Conservation (phyloP, 2,113 vertebrate genomes). For the Cinclus cinclus region DNA sequence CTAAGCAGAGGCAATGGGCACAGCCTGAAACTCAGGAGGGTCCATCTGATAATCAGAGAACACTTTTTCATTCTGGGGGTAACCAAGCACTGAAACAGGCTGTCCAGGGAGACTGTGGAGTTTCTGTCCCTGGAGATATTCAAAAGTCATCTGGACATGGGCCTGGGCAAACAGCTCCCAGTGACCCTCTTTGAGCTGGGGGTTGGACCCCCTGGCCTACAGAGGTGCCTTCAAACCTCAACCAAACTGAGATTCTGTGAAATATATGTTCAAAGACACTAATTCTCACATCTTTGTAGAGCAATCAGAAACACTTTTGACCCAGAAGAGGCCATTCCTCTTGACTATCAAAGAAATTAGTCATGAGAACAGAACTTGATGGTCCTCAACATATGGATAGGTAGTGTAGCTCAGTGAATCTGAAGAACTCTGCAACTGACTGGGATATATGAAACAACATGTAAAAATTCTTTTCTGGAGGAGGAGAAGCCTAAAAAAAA, state of each 20-base stretch:
- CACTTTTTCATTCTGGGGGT: not conserved
- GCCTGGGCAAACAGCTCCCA: not conserved
- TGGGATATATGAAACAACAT: not conserved
- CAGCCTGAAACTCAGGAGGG: not conserved
- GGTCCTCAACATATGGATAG: not conserved
- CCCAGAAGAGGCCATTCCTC: not conserved
- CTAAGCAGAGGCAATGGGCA: not conserved
- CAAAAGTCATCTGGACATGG: not conserved
- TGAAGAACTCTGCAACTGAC: not conserved
- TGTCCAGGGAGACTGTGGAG: not conserved
- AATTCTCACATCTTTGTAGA: not conserved
- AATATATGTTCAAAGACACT: not conserved
- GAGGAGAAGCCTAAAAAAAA: not conserved
- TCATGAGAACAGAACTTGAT: not conserved
- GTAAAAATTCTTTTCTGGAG: not conserved
- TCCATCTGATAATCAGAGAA: not conserved
- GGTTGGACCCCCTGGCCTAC: fast-evolving
- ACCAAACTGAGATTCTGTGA: not conserved
- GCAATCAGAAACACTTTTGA: not conserved
- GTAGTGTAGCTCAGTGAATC: not conserved
- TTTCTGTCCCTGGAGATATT: not conserved
- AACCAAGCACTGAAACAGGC: not conserved
- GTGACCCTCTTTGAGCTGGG: not conserved
- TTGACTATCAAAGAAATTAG: not conserved
- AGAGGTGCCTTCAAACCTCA: not conserved